Evolutionary conservation across 2,888 invertebrate genomes (phyloP).

Genomic region (Bellardia pandia): DNA sequence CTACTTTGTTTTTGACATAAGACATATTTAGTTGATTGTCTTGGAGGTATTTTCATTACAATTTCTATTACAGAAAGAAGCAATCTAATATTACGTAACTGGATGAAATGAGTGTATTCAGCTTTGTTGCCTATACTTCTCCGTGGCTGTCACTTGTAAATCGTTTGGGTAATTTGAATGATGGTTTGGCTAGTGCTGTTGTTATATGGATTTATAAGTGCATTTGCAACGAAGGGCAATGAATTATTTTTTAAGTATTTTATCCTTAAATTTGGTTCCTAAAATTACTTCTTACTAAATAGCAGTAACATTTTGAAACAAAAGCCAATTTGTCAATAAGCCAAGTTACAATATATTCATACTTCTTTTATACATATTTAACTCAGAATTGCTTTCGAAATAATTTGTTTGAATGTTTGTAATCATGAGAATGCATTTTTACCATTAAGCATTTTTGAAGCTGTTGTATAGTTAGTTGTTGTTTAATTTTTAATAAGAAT

Average conservation of each 20-base stretch:
- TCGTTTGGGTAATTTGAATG: too few relatives aligned
- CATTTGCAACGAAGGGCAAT: neutral
- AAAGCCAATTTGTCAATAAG: conserved; percentile 60
- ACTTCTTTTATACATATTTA: neutral
- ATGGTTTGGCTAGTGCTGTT: too few relatives aligned
- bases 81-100: neutral
- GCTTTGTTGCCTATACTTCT: too few relatives aligned
- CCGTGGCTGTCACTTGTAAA: too few relatives aligned
- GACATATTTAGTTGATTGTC: neutral
- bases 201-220: too few relatives aligned
- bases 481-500: conserved; percentile 50
- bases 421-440: conserved; percentile 38
- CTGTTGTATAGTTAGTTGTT: too few relatives aligned
- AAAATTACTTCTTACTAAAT: conserved; percentile 34
- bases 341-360: conserved; percentile 29
- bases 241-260: neutral
- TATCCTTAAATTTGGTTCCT: conserved; percentile 33
- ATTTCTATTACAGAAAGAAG: neutral
- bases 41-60: neutral
- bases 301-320: conserved; percentile 8
- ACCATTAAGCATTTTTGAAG: conserved; percentile 2
- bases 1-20: neutral
- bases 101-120: neutral
- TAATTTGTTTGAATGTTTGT: conserved; percentile 28
- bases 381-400: neutral